Percentiles rank a stretch among this genome's conserved stretches.
phyloP scores from a whole-genome alignment of 2,888 invertebrate species.

The Embidobia sp. region DNA sequence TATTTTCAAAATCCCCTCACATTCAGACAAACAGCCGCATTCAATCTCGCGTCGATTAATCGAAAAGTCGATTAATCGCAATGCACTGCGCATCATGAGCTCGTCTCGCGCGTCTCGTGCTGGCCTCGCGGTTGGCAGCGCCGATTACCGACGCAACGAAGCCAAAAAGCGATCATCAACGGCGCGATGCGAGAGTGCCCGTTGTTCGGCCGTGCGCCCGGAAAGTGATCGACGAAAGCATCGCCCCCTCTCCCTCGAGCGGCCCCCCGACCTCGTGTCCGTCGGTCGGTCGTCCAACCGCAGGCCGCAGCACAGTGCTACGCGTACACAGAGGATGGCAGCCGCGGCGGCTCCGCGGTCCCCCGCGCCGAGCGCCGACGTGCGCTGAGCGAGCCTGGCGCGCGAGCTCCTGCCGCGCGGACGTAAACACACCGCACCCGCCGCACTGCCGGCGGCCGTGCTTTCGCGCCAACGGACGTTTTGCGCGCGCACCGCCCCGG shows the following conservation, averaged over 20 bases:
- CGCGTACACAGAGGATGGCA: conserved; percentile 16
- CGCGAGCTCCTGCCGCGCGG: conserved; percentile 10
- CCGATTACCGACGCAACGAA: conserved; percentile 62
- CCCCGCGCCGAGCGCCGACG: conserved; percentile 28
- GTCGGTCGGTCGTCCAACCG: background rate
- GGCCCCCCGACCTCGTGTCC: background rate
- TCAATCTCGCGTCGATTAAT: no score
- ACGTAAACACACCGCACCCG: conserved; percentile 9
- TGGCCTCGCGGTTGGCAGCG: conserved; percentile 53
- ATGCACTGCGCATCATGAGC: no score
- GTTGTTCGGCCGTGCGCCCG: conserved; percentile 8
- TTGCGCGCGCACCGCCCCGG: conserved; percentile 42
- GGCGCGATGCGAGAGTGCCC: conserved; percentile 51
- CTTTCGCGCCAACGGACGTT: conserved; percentile 44
- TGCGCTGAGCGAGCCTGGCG: conserved; percentile 15
- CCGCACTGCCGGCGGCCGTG: background rate
- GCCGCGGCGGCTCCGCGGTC: conserved; percentile 12
- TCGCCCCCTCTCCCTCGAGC: no score
- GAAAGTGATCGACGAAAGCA: conserved; percentile 5
- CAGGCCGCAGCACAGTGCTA: background rate
- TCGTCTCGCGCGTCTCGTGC: no score
- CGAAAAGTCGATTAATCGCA: no score
- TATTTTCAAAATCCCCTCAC: no score
- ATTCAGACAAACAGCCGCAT: no score
- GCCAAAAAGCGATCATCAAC: conserved; percentile 47